Evolutionary conservation across 2,797 vertebrate species (phyloP), one percentile per base, ranked within the genome.

Genomic region (Pseudotriccus pelzelni): DNA sequence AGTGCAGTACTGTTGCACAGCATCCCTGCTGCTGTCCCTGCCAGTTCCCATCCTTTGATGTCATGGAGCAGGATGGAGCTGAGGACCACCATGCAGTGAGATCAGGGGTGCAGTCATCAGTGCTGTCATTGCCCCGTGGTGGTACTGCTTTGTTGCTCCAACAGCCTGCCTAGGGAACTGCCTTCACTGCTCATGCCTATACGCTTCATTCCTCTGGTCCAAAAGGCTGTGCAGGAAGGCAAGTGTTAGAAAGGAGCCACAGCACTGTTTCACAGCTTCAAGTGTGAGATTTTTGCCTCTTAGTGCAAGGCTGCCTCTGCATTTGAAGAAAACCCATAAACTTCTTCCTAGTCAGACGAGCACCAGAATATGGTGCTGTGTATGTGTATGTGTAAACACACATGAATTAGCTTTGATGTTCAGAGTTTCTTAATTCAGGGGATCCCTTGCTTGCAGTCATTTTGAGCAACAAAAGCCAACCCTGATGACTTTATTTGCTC

Each of bases 151-250:
- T 30, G 32, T 17, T 72, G 39, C 22, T 66, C 39, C 63, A 58
- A 2, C 25, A 25, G 16, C 18, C 22, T 28, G 30, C n/a, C 34
- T 3, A 5, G n/a, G 41, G 74, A 53, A 1, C 28, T 37, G n/a
- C 32, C n/a, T 7, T n/a, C 37, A 11, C 36, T 24, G 39, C 28
- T 67, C 12, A 1, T 1, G 7, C 0, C 0, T 4, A 2, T 3
- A 2, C 55, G 5, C 36, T 46, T 67, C 10, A 2, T n/a, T 67
- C 22, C 12, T 37, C 72, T 3, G 1, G 15, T 22, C 43, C 70
- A 16, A 43, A 79, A 39, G 21, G 7, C 28, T 36, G 28, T 14
- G 30, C 11, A 37, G 68, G 44, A 60, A 67, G 16, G 32, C 6
- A 30, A 56, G 8, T 15, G 24, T 34, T 75, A 27, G 44, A 25